Conservation (phyloP, 2,797 vertebrate species). For the Catamblyrhynchus diadema region DNA sequence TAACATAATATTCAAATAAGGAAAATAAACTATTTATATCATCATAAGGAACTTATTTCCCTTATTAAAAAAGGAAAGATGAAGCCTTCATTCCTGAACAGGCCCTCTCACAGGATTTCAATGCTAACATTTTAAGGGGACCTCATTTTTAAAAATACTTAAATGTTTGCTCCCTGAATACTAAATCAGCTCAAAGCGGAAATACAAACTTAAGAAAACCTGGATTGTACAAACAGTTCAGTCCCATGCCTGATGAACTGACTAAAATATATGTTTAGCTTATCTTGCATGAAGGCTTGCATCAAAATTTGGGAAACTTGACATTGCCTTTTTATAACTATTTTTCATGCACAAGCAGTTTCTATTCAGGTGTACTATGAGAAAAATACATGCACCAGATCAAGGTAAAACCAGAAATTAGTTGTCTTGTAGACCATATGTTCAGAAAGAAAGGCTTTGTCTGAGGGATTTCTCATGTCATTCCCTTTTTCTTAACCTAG, state of each 20-base stretch:
- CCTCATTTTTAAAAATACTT: neutral
- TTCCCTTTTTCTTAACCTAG: neutral
- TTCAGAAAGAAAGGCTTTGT: neutral
- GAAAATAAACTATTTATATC: neutral
- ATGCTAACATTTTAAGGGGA: neutral
- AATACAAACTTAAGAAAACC: neutral
- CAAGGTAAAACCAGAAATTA: neutral
- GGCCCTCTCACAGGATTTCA: neutral
- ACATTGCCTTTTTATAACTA: neutral
- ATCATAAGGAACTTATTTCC: neutral
- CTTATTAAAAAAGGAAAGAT: neutral
- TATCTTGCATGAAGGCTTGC: neutral
- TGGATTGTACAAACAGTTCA: neutral
- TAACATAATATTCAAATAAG: neutral
- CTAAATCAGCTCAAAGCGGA: neutral
- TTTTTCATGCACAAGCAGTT: neutral
- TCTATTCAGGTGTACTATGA: neutral
- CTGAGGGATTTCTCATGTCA: neutral
- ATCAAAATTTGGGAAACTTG: neutral
- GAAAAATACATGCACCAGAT: neutral
- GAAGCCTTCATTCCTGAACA: neutral
- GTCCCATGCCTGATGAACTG: neutral
- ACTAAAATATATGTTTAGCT: neutral
- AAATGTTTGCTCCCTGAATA: neutral
- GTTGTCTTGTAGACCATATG: neutral